Evolutionary conservation across 1,140 invertebrate species (phyloP).

Genomic region (Ladona fulva): DNA sequence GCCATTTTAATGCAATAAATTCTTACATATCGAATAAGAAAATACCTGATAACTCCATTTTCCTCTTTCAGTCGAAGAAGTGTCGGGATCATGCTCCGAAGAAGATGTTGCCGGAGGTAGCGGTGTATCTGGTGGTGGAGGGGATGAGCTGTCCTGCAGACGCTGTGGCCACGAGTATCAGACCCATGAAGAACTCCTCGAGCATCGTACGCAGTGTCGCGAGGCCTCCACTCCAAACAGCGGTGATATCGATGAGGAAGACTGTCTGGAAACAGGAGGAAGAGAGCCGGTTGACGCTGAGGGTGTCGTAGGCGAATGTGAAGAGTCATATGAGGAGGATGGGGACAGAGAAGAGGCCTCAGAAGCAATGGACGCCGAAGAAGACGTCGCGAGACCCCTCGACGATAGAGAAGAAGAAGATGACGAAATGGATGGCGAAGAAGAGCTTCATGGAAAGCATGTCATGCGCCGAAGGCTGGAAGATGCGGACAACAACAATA

Average conservation of each 20-base stretch:
- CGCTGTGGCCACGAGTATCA: not conserved
- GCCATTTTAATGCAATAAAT: no score
- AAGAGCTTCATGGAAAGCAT: constrained; percentile 41
- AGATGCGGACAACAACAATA: constrained; percentile 68
- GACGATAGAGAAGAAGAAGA: not conserved
- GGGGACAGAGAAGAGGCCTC: not conserved
- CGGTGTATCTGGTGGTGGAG: not conserved
- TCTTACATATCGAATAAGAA: no score
- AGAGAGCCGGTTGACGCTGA: not conserved
- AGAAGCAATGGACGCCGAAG: not conserved
- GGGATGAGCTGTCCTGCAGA: not conserved
- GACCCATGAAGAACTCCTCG: not conserved
- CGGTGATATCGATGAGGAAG: not conserved
- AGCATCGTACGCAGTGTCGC: not conserved
- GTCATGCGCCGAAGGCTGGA: constrained; percentile 49
- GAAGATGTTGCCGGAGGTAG: not conserved
- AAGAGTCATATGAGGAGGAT: not conserved
- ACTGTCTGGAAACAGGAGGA: not conserved
- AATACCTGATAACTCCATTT: no score
- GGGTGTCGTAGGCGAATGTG: not conserved
- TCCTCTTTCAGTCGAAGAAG: not conserved
- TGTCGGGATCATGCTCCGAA: not conserved
- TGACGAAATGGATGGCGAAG: constrained; percentile 39
- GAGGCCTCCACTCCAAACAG: not conserved
- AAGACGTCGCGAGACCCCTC: not conserved